Percentiles rank a stretch among this genome's conserved stretches.
Conservation (phyloP, 2,113 vertebrate genomes). For the Tachycineta bicolor region DNA sequence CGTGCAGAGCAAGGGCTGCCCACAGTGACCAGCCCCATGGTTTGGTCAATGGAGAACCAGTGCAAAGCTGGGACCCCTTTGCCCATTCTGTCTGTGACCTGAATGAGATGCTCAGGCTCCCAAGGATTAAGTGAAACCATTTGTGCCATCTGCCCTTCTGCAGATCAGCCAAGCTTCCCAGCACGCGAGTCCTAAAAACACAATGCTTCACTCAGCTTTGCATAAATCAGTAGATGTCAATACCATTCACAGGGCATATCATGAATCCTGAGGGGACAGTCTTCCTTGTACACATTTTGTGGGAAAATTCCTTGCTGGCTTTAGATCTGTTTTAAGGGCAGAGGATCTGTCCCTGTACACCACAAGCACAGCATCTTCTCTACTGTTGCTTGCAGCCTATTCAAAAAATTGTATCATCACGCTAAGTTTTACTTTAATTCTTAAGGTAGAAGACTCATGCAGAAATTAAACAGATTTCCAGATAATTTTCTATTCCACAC, state of each 20-base stretch:
- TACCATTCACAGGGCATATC: not conserved
- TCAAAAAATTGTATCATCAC: not conserved
- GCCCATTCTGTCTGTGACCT: not conserved
- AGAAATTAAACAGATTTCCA: not conserved
- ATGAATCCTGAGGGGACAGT: conserved; percentile 29
- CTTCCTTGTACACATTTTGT: not conserved
- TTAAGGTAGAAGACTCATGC: not conserved
- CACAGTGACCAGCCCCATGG: not conserved
- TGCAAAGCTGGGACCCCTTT: not conserved
- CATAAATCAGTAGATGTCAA: conserved; percentile 7
- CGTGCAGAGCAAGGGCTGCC: not conserved
- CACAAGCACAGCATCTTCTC: not conserved
- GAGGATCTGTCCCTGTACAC: not conserved
- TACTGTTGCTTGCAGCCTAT: not conserved
- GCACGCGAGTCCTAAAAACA: not conserved
- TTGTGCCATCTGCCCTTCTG: not conserved
- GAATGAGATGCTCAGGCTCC: not conserved
- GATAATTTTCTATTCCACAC: not conserved
- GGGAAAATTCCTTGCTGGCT: conserved; percentile 14
- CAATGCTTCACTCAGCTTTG: not conserved
- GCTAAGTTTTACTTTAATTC: not conserved
- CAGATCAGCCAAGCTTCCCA: not conserved
- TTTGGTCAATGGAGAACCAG: not conserved
- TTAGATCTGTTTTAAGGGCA: conserved; percentile 11
- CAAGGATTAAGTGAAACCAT: conserved; percentile 15